phyloP scores from a whole-genome alignment of 2,797 vertebrate genomes.

The Poeciliopsis gracilis region DNA sequence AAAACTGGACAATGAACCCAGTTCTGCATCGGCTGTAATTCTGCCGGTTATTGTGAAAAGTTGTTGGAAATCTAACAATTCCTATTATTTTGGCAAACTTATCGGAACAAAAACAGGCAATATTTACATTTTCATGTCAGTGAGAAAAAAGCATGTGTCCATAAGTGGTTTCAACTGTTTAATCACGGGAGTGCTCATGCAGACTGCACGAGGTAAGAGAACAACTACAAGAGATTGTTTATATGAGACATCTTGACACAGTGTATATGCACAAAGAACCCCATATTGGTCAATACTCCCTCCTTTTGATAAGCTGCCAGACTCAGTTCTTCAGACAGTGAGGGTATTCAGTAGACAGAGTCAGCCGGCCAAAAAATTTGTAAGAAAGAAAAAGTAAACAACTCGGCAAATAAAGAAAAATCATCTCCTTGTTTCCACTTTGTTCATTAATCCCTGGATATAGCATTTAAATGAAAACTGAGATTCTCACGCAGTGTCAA shows the following conservation, averaged over 20 bases:
- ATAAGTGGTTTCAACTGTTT: background rate
- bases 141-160: background rate
- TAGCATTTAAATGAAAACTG: background rate
- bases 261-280: constrained; percentile 29
- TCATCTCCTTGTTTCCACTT: background rate
- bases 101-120: background rate
- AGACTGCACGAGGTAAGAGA: constrained; percentile 27
- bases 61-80: background rate
- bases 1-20: background rate
- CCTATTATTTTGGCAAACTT: background rate
- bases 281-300: constrained; percentile 8
- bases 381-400: background rate
- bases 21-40: background rate
- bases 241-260: constrained; percentile 20
- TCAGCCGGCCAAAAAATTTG: background rate
- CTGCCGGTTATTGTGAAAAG: background rate
- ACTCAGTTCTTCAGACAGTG: constrained; percentile 1
- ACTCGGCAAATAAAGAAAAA: background rate
- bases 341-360: background rate
- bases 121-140: background rate
- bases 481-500: constrained; percentile 6
- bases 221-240: constrained; percentile 26
- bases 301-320: constrained; percentile 22
- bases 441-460: background rate
- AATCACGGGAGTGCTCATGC: constrained; percentile 3